phyloP scores from a whole-genome alignment of 2,888 invertebrate genomes.

The Stenoptilia bipunctidactyla region DNA sequence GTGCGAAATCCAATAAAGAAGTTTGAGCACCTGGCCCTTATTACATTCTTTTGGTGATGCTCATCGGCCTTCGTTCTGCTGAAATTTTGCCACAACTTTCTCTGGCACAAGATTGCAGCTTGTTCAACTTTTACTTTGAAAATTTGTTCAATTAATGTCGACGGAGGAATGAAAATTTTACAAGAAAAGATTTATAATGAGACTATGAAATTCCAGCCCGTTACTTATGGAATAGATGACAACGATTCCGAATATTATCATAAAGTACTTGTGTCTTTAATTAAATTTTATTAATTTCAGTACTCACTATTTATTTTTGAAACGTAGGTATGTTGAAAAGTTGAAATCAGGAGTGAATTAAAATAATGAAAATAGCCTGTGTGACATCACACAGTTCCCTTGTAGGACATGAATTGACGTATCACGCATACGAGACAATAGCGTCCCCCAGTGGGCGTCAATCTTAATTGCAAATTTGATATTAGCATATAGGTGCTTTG shows the following conservation, averaged over 20 bases:
- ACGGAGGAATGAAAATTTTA: slow-evolving; percentile 40
- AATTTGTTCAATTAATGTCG: slow-evolving; percentile 60
- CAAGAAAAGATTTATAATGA: slow-evolving; percentile 35
- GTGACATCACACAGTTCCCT: neutral
- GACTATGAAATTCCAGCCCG: slow-evolving; percentile 28
- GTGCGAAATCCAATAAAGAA: slow-evolving; percentile 70
- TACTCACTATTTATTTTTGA: no score
- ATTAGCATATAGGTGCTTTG: slow-evolving; percentile 63
- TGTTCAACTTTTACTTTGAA: slow-evolving; percentile 61
- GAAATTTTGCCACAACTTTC: slow-evolving; percentile 55
- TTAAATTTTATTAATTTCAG: no score
- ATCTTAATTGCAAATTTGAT: slow-evolving; percentile 64
- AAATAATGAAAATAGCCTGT: neutral
- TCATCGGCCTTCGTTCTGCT: slow-evolving; percentile 38
- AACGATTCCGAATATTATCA: no score
- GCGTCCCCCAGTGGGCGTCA: slow-evolving; percentile 52
- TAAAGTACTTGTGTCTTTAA: no score
- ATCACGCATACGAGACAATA: slow-evolving; percentile 41
- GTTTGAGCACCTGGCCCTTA: slow-evolving; percentile 64
- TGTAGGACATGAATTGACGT: neutral
- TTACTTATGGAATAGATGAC: slow-evolving; percentile 20
- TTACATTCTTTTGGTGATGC: slow-evolving; percentile 65
- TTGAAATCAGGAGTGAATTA: no score
- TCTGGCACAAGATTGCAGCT: slow-evolving; percentile 55
- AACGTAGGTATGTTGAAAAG: no score